phyloP scores from a whole-genome alignment of 2,113 vertebrate species.

The Oryzias javanicus region DNA sequence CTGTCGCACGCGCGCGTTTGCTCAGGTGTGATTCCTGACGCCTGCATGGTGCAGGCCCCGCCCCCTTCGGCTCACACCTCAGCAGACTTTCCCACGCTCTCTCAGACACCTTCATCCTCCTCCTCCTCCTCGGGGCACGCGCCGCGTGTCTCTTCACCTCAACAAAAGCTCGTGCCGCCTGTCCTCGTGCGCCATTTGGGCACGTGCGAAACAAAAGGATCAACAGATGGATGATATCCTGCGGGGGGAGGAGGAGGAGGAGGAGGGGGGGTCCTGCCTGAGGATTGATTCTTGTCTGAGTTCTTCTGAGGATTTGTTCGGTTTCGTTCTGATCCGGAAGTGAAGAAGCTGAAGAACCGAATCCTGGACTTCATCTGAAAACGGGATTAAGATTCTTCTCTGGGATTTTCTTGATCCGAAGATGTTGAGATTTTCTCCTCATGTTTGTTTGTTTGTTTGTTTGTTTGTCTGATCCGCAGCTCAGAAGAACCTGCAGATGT shows the following conservation, averaged over 20 bases:
- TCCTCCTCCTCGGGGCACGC: constrained; percentile 44
- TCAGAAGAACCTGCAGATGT: too few relatives aligned
- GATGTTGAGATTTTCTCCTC: too few relatives aligned
- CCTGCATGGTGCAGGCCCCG: constrained; percentile 42
- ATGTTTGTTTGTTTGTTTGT: too few relatives aligned
- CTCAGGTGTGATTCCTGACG: constrained; percentile 53
- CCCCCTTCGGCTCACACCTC: constrained; percentile 55
- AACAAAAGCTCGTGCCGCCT: constrained; percentile 51
- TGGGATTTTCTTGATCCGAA: too few relatives aligned
- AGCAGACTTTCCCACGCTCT: constrained; percentile 55
- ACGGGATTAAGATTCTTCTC: too few relatives aligned
- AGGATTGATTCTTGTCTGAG: too few relatives aligned
- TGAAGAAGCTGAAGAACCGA: too few relatives aligned
- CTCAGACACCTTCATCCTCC: constrained; percentile 1
- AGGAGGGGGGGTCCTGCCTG: too few relatives aligned
- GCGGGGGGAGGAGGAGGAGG: not conserved
- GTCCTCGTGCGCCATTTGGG: constrained; percentile 53
- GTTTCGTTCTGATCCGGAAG: too few relatives aligned
- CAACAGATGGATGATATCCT: not conserved
- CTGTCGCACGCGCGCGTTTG: constrained; percentile 7
- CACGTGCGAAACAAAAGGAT: constrained; percentile 58
- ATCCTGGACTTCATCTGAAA: too few relatives aligned
- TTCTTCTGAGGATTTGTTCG: too few relatives aligned
- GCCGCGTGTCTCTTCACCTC: constrained; percentile 38
- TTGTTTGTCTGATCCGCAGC: too few relatives aligned